Evolutionary conservation across 2,888 invertebrate genomes (phyloP), one percentile per base, ranked within the genome.

Genomic region (Drosophila subquinaria): DNA sequence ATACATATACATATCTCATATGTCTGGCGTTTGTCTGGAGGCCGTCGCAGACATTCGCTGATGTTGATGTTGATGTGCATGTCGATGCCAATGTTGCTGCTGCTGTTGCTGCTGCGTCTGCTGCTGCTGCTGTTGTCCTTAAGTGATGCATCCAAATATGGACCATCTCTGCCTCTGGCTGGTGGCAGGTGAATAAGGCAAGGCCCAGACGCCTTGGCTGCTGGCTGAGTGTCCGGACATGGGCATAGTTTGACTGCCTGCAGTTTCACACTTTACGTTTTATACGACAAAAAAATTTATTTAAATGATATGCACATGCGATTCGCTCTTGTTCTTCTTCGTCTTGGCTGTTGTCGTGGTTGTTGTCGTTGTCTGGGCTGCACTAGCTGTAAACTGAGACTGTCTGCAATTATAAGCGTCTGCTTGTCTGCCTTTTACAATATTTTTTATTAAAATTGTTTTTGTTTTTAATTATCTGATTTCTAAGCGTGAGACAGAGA

Each of bases 1-100:
- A 82, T 74, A 85, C 33, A 52, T 48, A 48, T 50, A 90, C 23
- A 23, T 27, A 27, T 90, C 85, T 79, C 69, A 69, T 23, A 87
- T 90, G 92, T 91, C 91, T 91, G 90, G 89, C 79, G 82, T 78
- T 83, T 91, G 92, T 91, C 91, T 91, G 92, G 90, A 88, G 84
- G 81, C 79, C 82, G 81, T 75, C 57, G 76, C 73, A 77, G 76
- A 70, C 83, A 75, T 65, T 68, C 71, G 66, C 68, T 82, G 73
- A 57, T 79, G 82, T 72, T 67, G 50, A 30, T 61, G 61, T 17
- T 67, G 42, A 42, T 76, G 38, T 72, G 69, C 72, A 73, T 80
- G 74, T 70, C 69, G 75, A 65, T 68, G 71, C 70, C 72, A 60
- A 63, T 71, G 64, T 15, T 65, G 43, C 45, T 62, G 38, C 60